phyloP scores from a whole-genome alignment of 2,797 vertebrate genomes.

The Pangasius mekongensis region DNA sequence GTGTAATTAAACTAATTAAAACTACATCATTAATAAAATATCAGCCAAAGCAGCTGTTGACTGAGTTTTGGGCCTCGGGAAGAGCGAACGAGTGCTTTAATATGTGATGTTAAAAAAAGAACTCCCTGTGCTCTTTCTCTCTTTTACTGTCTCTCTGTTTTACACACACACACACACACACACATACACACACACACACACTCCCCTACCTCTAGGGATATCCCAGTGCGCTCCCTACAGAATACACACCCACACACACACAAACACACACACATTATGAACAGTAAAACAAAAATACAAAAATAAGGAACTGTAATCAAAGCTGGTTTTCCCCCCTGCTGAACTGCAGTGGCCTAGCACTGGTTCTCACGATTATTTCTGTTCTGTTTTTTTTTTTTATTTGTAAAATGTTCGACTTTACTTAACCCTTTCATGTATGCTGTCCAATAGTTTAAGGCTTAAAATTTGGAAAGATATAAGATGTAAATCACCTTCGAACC shows the following conservation, averaged over 20 bases:
- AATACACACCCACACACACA: not conserved
- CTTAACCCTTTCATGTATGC: not conserved
- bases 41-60: slow-evolving; percentile 81
- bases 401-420: not conserved
- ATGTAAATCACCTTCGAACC: not conserved
- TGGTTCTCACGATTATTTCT: not conserved
- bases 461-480: not conserved
- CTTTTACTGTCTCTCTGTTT: slow-evolving; percentile 56
- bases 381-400: not conserved
- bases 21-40: slow-evolving; percentile 86
- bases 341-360: not conserved
- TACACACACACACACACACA: not conserved
- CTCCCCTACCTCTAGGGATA: slow-evolving; percentile 33
- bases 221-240: slow-evolving; percentile 47
- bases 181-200: not conserved
- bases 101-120: slow-evolving; percentile 79
- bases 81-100: slow-evolving; percentile 72
- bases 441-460: not conserved
- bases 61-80: slow-evolving; percentile 73
- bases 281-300: slow-evolving; percentile 23
- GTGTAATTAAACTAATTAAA: slow-evolving; percentile 85
- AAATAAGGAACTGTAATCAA: slow-evolving; percentile 6
- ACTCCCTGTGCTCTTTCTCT: slow-evolving; percentile 68
- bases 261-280: not conserved
- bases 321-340: not conserved